Evolutionary conservation across 2,888 invertebrate species (phyloP).

Genomic region (Bedellia somnulentella): DNA sequence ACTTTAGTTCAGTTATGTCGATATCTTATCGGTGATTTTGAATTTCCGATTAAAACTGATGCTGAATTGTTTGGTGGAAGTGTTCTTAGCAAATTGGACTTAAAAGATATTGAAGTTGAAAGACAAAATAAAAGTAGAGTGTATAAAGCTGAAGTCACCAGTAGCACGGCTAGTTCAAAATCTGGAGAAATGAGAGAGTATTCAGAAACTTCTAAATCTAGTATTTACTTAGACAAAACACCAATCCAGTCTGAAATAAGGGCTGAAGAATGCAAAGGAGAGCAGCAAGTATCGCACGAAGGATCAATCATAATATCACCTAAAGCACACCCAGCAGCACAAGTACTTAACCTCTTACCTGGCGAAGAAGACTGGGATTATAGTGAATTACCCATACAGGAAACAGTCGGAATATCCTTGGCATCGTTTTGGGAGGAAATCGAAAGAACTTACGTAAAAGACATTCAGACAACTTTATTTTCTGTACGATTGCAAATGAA

Average conservation of each 20-base stretch:
- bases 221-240: constrained; percentile 20
- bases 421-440: constrained; percentile 54
- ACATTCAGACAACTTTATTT: constrained; percentile 59
- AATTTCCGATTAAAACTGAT: constrained; percentile 26
- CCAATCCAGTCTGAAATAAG: too few species aligned
- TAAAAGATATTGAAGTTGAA: constrained; percentile 25
- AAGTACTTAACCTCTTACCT: too few species aligned
- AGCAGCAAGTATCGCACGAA: too few species aligned
- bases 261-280: too few species aligned
- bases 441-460: constrained; percentile 49
- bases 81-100: constrained; percentile 30
- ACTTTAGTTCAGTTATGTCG: constrained; percentile 52
- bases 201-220: constrained; percentile 14
- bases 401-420: constrained; percentile 29
- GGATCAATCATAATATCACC: too few species aligned
- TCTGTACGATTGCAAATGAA: constrained; percentile 58
- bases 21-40: constrained; percentile 42
- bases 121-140: constrained; percentile 35
- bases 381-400: constrained; percentile 33
- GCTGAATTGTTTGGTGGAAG: constrained; percentile 40
- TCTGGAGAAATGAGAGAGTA: constrained; percentile 15
- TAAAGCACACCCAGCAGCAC: too few species aligned
- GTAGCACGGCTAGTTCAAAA: not conserved
- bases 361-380: constrained; percentile 53
- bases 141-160: constrained; percentile 26